Evolutionary conservation across 2,113 vertebrate species (phyloP).

Genomic region (Paedocypris sp.): DNA sequence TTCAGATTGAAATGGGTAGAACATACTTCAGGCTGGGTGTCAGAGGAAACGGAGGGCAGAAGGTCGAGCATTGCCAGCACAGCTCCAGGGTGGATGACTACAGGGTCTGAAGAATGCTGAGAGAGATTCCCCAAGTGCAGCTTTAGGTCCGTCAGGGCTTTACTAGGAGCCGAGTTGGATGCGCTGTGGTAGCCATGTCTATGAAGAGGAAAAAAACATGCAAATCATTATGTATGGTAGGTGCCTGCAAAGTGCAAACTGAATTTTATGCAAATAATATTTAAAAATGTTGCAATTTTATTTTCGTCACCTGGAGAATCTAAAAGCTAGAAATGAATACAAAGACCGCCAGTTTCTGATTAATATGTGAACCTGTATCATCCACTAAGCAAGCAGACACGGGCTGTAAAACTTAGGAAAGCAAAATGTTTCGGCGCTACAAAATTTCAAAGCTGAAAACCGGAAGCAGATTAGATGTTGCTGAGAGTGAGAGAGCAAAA

Average conservation of each 20-base stretch:
- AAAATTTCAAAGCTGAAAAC: no score
- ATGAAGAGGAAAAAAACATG: not conserved
- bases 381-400: not conserved
- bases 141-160: constrained; percentile 74
- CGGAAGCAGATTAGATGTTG: not conserved
- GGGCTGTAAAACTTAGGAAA: constrained; percentile 13
- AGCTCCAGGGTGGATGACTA: constrained; percentile 90
- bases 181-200: constrained; percentile 83
- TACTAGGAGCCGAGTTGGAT: constrained; percentile 67
- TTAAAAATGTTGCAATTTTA: not conserved
- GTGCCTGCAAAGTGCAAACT: not conserved
- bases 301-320: no score
- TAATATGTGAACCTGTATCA: no score
- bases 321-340: no score
- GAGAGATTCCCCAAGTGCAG: constrained; percentile 60
- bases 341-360: no score
- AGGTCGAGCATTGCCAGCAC: constrained; percentile 89
- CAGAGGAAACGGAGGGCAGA: constrained; percentile 79
- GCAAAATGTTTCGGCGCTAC: constrained; percentile 11
- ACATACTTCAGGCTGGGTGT: constrained; percentile 86
- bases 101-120: constrained; percentile 67
- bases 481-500: not conserved
- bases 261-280: not conserved
- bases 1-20: no score
- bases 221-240: not conserved